Percentiles rank a stretch among this genome's conserved stretches.
These are phyloP conservation scores for Mythimna impura DNA, from an alignment of 2,888 invertebrate species.

Conservation along the genomic window DNA sequence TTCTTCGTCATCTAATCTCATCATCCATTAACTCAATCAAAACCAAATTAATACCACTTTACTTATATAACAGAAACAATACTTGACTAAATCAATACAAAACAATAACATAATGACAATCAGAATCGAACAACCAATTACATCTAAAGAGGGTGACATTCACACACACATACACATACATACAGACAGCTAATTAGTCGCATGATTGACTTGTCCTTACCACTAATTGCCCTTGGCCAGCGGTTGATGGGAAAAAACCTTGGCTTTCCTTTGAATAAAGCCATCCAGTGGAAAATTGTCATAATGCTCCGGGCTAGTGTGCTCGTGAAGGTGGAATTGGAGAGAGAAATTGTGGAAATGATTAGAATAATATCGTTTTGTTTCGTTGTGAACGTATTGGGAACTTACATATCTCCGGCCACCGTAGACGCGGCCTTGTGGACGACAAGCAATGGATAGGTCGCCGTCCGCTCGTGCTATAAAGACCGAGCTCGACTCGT, in stretches of 20 bases:
- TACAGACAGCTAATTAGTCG: constrained; percentile 76
- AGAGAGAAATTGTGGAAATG: constrained; percentile 6
- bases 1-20: too few species aligned
- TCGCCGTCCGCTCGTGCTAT: too few species aligned
- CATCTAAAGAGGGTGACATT: constrained; percentile 48
- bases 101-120: constrained; percentile 38
- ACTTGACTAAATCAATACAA: constrained; percentile 1
- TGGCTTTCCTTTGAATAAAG: constrained; percentile 66
- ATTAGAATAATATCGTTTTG: constrained; percentile 7
- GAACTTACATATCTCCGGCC: too few species aligned
- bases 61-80: not conserved
- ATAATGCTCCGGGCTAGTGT: constrained; percentile 52
- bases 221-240: constrained; percentile 78
- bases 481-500: too few species aligned
- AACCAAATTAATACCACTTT: not conserved
- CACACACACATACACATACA: constrained; percentile 20
- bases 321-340: constrained; percentile 46
- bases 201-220: constrained; percentile 77
- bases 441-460: too few species aligned
- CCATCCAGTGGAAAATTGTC: constrained; percentile 77
- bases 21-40: not conserved
- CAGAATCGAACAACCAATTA: constrained; percentile 42
- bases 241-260: constrained; percentile 70
- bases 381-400: too few species aligned
- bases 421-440: too few species aligned